A percentile compares a stretch with the other conserved stretches of the same genome.
phyloP scores from a whole-genome alignment of 1,140 invertebrate genomes.

The Drosophila pachea region DNA sequence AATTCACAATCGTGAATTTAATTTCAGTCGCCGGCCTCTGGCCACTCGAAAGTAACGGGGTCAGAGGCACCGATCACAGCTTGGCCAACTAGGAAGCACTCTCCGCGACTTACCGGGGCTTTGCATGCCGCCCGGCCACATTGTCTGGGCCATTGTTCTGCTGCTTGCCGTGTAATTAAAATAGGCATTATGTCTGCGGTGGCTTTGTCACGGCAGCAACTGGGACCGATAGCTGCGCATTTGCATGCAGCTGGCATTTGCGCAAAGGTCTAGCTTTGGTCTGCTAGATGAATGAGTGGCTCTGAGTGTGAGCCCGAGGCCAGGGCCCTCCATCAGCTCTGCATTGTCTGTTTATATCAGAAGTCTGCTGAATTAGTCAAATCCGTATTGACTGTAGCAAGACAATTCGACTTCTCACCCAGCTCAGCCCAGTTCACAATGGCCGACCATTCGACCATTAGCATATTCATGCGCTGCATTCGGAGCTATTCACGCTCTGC shows the following conservation, averaged over 20 bases:
- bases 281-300: constrained; percentile 38
- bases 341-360: constrained; percentile 71
- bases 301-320: constrained; percentile 34
- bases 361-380: constrained; percentile 62
- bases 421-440: constrained; percentile 41
- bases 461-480: not conserved
- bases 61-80: too few species aligned
- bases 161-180: constrained; percentile 66
- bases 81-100: constrained; percentile 9
- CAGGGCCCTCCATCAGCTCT: constrained; percentile 40
- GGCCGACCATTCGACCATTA: constrained; percentile 22
- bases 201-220: constrained; percentile 44
- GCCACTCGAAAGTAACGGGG: too few species aligned
- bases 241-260: constrained; percentile 73
- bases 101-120: constrained; percentile 34
- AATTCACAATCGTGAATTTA: constrained; percentile 27
- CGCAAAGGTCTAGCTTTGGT: constrained; percentile 50
- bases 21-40: too few species aligned
- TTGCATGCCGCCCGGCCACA: constrained; percentile 31
- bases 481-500: too few species aligned
- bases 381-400: constrained; percentile 43
- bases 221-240: constrained; percentile 46
- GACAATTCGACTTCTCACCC: constrained; percentile 69
- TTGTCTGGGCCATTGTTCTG: constrained; percentile 66
- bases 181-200: constrained; percentile 47